These are phyloP conservation scores for Geotrypetes seraphini DNA, from an alignment of 2,797 vertebrate genomes.

Conservation along the genomic window DNA sequence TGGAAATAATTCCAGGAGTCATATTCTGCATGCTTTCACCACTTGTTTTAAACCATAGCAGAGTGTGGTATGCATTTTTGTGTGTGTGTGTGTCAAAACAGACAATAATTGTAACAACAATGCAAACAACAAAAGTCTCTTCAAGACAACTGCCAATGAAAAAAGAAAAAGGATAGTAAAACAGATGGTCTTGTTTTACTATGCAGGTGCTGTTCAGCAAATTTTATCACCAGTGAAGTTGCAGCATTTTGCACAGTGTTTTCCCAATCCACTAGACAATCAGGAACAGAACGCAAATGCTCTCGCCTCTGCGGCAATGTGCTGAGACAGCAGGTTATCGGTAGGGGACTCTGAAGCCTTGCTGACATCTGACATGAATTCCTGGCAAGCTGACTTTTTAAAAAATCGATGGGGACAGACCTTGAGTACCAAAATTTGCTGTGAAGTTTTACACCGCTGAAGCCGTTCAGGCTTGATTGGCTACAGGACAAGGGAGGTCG, in stretches of 20 bases:
- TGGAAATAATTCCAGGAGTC: too few species aligned
- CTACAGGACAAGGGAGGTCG: constrained; percentile 40
- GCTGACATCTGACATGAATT: constrained; percentile 53
- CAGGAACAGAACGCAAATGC: constrained; percentile 32
- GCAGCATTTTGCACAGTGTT: constrained; percentile 39
- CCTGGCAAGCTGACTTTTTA: constrained; percentile 43
- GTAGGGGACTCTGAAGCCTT: constrained; percentile 39
- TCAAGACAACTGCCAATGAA: background rate
- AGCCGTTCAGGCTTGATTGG: constrained; percentile 38
- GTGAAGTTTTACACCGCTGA: constrained; percentile 44
- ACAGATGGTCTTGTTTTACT: constrained; percentile 46
- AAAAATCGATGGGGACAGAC: constrained; percentile 46
- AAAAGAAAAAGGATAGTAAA: constrained; percentile 17
- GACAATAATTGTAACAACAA: background rate
- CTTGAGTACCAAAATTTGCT: constrained; percentile 41
- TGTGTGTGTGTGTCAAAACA: too few species aligned
- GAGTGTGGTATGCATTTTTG: background rate
- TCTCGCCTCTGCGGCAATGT: constrained; percentile 24
- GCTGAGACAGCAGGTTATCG: constrained; percentile 52
- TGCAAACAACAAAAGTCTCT: constrained; percentile 4
- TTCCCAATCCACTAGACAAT: constrained; percentile 50
- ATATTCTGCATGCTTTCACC: too few species aligned
- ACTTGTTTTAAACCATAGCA: background rate
- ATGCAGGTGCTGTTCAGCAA: constrained; percentile 40
- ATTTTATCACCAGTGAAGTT: constrained; percentile 37